Evolutionary conservation across 2,888 invertebrate genomes (phyloP).

Genomic region (Patella ulyssiponensis): DNA sequence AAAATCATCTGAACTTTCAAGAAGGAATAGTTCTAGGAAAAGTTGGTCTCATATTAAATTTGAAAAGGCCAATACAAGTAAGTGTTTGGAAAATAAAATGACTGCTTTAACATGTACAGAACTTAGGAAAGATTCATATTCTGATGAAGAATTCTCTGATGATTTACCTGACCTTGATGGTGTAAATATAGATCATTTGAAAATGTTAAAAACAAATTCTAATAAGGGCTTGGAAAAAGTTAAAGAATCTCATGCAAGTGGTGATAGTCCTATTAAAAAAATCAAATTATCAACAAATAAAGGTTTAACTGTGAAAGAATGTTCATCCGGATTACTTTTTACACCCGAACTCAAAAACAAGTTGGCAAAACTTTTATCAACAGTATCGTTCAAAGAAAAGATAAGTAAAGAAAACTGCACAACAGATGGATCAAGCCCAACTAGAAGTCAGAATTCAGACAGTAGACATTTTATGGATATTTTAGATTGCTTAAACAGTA

Average conservation of each 20-base stretch:
- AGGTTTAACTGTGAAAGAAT: background rate
- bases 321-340: background rate
- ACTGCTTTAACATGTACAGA: no score
- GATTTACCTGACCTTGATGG: slow-evolving; percentile 22
- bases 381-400: background rate
- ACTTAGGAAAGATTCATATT: background rate
- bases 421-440: slow-evolving; percentile 14
- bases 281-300: background rate
- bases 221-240: background rate
- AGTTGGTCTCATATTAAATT: no score
- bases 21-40: no score
- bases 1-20: no score
- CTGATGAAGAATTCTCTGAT: slow-evolving; percentile 24
- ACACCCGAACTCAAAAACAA: background rate
- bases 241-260: background rate
- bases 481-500: slow-evolving; percentile 4
- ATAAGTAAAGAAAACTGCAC: background rate
- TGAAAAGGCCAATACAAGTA: no score
- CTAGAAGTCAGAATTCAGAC: background rate
- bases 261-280: background rate
- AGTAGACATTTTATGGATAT: slow-evolving; percentile 18
- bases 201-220: background rate
- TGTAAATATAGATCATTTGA: background rate
- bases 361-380: background rate
- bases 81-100: no score